Evolutionary conservation across 2,113 vertebrate genomes (phyloP).

Genomic region (Epinephelus fuscoguttatus): DNA sequence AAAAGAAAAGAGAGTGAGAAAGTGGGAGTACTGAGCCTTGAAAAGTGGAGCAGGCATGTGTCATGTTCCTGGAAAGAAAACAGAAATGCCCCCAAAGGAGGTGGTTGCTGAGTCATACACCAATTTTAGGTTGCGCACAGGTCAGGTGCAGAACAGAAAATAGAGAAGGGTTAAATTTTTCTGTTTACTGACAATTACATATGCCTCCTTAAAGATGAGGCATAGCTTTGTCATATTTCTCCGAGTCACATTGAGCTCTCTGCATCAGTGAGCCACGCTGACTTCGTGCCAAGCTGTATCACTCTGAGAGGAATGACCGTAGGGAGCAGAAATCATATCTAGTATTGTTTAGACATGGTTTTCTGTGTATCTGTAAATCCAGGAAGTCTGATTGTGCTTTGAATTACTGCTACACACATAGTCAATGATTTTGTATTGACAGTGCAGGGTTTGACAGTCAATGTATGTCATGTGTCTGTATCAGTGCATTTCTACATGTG

Average conservation of each 20-base stretch:
- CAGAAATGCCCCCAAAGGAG: conserved; percentile 62
- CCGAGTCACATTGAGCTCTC: conserved; percentile 43
- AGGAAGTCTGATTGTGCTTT: conserved; percentile 24
- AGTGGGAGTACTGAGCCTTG: conserved; percentile 49
- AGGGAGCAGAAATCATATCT: conserved; percentile 15
- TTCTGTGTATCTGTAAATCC: not conserved
- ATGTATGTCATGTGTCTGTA: conserved; percentile 79
- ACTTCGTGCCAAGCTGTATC: conserved; percentile 32
- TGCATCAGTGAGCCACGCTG: conserved; percentile 53
- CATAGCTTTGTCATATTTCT: conserved; percentile 18
- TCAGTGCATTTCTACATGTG: conserved; percentile 85
- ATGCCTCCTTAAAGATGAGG: conserved; percentile 36
- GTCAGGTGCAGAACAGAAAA: conserved; percentile 20
- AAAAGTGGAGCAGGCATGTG: conserved; percentile 47
- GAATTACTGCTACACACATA: conserved; percentile 41
- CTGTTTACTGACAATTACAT: conserved; percentile 3
- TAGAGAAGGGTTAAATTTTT: conserved; percentile 1
- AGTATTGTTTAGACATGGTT: conserved; percentile 4
- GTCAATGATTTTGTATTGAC: conserved; percentile 15
- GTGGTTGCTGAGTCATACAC: conserved; percentile 53
- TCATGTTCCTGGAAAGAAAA: conserved; percentile 56
- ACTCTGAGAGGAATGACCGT: conserved; percentile 7
- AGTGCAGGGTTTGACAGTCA: conserved; percentile 67
- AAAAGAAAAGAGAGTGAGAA: not conserved
- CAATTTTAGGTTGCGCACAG: conserved; percentile 28